Conservation (phyloP, 92 coral and sea anemone genomes). For the Meandrina meandrites region DNA sequence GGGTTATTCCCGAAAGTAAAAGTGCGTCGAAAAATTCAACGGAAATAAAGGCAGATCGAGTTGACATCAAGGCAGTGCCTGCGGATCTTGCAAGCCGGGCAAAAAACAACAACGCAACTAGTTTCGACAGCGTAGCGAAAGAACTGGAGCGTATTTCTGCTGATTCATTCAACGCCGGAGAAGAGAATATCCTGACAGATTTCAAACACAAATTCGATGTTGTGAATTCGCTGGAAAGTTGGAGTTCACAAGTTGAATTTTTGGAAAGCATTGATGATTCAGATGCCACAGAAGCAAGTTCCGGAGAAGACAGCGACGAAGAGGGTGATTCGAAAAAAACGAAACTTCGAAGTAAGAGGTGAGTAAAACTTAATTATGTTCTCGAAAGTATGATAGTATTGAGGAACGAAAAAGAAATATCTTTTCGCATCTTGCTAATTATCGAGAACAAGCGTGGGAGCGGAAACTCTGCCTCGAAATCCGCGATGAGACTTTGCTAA, state of each 20-base stretch:
- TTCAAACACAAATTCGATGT: conserved; percentile 68
- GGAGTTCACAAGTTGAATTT: conserved; percentile 86
- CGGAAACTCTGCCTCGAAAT: conserved; percentile 27
- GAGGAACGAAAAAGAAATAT: conserved; percentile 1
- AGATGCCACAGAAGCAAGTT: conserved; percentile 95
- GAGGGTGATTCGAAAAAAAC: conserved; percentile 64
- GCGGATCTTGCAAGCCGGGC: conserved; percentile 39
- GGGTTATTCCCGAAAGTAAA: conserved; percentile 44
- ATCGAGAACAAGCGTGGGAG: conserved; percentile 18
- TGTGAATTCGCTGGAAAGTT: conserved; percentile 78
- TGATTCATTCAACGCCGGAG: conserved; percentile 47
- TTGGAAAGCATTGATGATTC: conserved; percentile 95
- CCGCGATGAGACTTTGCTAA: conserved; percentile 5
- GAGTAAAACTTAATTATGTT: conserved; percentile 10
- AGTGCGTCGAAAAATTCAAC: conserved; percentile 35
- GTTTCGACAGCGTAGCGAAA: conserved; percentile 29
- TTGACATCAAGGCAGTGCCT: conserved; percentile 27
- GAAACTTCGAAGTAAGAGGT: conserved; percentile 62
- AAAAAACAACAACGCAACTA: conserved; percentile 42
- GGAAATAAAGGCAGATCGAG: conserved; percentile 45
- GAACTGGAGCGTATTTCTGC: conserved; percentile 42
- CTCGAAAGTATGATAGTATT: not conserved
- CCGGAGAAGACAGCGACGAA: conserved; percentile 96
- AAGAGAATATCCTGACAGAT: conserved; percentile 57
- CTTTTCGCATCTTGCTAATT: not conserved